These are phyloP conservation scores for Gymnarchus niloticus DNA, from an alignment of 2,113 vertebrate genomes.

Conservation along the genomic window DNA sequence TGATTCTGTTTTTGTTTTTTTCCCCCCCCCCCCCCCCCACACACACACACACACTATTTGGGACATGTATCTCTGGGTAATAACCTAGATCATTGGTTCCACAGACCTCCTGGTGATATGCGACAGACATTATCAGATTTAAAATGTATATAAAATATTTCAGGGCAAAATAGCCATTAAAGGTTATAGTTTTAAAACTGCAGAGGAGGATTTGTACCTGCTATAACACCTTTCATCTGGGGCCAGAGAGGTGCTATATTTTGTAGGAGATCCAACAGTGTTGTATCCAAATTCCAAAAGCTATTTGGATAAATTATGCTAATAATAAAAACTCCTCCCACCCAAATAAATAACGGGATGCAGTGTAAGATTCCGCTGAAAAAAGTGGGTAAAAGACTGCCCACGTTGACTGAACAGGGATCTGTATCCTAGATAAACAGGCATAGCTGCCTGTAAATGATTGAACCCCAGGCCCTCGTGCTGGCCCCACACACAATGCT, in stretches of 20 bases:
- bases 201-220: neutral
- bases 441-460: conserved; percentile 19
- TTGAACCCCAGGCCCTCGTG: neutral
- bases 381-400: neutral
- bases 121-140: neutral
- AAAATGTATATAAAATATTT: neutral
- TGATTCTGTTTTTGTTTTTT: neutral
- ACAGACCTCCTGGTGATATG: neutral
- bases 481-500: neutral
- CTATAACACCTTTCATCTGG: neutral
- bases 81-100: neutral
- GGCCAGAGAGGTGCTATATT: neutral
- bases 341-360: neutral
- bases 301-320: neutral
- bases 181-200: neutral
- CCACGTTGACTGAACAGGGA: neutral
- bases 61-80: neutral
- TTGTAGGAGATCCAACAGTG: neutral
- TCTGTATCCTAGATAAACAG: conserved; percentile 11
- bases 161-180: neutral
- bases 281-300: neutral
- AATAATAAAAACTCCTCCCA: neutral
- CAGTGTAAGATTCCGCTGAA: neutral
- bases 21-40: no score
- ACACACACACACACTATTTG: neutral